Percentiles rank a stretch among this genome's conserved stretches.
Evolutionary conservation across 2,888 invertebrate species (phyloP).

Genomic region (Drosophila seclusa): DNA sequence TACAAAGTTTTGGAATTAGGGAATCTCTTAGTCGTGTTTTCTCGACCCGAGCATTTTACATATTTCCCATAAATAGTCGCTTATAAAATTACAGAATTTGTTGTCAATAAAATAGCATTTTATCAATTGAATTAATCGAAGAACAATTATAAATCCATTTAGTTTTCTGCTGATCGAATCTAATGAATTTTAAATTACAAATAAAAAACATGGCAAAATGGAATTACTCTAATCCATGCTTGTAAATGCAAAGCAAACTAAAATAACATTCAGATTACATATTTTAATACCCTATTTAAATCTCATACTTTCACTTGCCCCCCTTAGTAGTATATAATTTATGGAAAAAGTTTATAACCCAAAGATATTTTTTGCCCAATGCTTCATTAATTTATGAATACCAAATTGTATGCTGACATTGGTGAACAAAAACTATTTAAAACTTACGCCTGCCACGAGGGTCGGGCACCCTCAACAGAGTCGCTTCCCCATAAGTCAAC

Average conservation of each 20-base stretch:
- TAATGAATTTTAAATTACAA: slow-evolving; percentile 30
- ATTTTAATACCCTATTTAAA: slow-evolving; percentile 54
- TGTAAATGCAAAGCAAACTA: slow-evolving; percentile 7
- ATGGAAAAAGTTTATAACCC: slow-evolving; percentile 69
- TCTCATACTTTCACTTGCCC: slow-evolving; percentile 28
- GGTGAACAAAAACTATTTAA: slow-evolving; percentile 73
- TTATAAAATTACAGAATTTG: neutral
- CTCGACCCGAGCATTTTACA: neutral
- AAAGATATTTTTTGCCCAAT: slow-evolving; percentile 46
- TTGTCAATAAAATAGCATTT: neutral
- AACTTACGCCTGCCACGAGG: slow-evolving; percentile 63
- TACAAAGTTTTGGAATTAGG: neutral
- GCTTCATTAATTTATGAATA: slow-evolving; percentile 80
- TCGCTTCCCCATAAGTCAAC: slow-evolving; percentile 25
- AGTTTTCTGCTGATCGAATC: slow-evolving; percentile 1
- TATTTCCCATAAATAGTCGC: neutral
- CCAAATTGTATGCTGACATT: slow-evolving; percentile 73
- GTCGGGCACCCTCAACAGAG: slow-evolving; percentile 19
- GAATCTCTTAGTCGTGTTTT: neutral
- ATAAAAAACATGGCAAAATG: slow-evolving; percentile 24
- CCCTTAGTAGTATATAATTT: slow-evolving; percentile 49
- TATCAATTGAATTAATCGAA: slow-evolving; percentile 1
- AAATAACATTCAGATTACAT: slow-evolving; percentile 63
- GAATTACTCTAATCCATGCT: slow-evolving; percentile 22
- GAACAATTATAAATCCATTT: slow-evolving; percentile 9